Conservation (phyloP, 2,888 invertebrate genomes). For the Idaea dimidiata region DNA sequence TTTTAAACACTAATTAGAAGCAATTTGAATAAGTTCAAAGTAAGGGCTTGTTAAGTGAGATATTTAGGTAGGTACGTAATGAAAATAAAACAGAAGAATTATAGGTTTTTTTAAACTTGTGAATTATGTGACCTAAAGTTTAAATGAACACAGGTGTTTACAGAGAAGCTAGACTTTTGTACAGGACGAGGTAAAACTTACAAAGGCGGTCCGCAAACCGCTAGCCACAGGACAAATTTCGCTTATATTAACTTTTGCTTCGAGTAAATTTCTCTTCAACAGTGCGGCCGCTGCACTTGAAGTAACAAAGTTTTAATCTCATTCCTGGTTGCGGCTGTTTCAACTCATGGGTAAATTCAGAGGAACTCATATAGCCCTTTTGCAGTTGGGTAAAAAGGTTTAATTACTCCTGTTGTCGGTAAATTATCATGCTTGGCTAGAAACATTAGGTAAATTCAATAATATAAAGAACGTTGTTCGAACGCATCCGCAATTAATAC, state of each 20-base stretch:
- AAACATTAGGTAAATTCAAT: no score
- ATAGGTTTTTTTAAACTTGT: neutral
- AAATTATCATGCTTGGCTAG: no score
- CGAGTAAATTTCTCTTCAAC: conserved; percentile 70
- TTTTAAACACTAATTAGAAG: conserved; percentile 51
- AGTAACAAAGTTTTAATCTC: conserved; percentile 76
- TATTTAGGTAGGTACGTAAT: neutral
- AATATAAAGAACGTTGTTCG: no score
- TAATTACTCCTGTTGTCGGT: neutral
- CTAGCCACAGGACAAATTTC: conserved; percentile 71
- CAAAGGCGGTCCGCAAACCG: conserved; percentile 54
- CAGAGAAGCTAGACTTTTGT: conserved; percentile 46
- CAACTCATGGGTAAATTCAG: conserved; percentile 22
- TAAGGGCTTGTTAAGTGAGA: conserved; percentile 18
- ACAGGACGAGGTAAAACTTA: conserved; percentile 51
- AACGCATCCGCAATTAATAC: no score
- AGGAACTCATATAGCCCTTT: conserved; percentile 23
- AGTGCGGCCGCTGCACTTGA: conserved; percentile 69
- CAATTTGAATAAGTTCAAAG: conserved; percentile 39
- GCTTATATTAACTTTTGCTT: conserved; percentile 77
- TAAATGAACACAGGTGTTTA: conserved; percentile 50
- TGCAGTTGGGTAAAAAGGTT: conserved; percentile 30
- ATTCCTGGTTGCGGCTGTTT: conserved; percentile 45
- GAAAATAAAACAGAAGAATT: neutral
- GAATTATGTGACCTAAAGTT: conserved; percentile 31